Base-by-base conservation (phyloP, 2,888 invertebrate genomes). In the Steinernema scapterisci region DNA sequence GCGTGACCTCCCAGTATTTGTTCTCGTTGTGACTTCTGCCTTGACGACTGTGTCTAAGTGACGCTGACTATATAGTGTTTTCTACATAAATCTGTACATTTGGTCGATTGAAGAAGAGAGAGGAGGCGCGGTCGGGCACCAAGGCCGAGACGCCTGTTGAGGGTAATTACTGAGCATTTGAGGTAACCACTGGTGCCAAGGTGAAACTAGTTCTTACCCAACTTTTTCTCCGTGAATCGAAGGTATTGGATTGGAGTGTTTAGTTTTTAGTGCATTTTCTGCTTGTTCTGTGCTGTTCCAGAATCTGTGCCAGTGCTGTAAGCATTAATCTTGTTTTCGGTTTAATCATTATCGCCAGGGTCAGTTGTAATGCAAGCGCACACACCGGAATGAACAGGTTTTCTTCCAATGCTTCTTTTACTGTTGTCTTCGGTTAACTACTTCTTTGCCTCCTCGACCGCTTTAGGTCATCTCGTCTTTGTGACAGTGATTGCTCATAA, bases 391-490 rank as follows among this genome's bases (percentile, higher is more conserved):
- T 27, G 25, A 63, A 63, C 63, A 63, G 63, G 63, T 63, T 63
- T n/a, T n/a, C 63, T 13, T n/a, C 16, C 38, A 6, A 25, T 16
- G 19, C 48, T 63, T 31, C 63, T 63, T 63, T 63, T 31, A 25
- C 9, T 63, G 38, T 38, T 38, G 63, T 63, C 25, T 19, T 63
- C 63, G 27, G 63, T 63, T 63, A 27, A 63, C 52, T 63, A 38
- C 63, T 63, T 19, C n/a, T 48, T 48, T 63, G 63, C 23, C 63
- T 63, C 63, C 63, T 63, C 63, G 63, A 63, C 31, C 31, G 63
- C 63, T 63, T 63, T 38, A 63, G 63, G 63, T 63, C 63, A 63
- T 31, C 27, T 31, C 31, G 31, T 31, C 63, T 63, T 38, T 63
- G 63, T 63, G 63, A 63, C 63, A 16, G 63, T 31, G 31, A 63